Conservation (phyloP, 2,797 vertebrate species). For the Typhlichthys subterraneus region DNA sequence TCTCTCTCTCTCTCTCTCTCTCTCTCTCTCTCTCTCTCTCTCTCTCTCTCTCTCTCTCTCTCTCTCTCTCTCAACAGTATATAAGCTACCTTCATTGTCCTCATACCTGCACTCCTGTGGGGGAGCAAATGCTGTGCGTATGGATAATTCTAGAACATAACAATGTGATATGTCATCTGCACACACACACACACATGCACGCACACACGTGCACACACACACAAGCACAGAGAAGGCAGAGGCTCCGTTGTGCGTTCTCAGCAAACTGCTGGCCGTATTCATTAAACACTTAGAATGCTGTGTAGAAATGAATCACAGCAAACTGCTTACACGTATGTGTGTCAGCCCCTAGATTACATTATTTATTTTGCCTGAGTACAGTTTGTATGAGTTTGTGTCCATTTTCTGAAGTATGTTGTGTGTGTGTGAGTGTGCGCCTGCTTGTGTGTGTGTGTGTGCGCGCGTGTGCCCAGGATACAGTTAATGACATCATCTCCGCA, state of each 20-base stretch:
- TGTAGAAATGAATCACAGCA: conserved; percentile 68
- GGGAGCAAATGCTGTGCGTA: conserved; percentile 34
- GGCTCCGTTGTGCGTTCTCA: conserved; percentile 56
- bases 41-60: conserved; percentile 30
- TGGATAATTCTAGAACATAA: conserved; percentile 62
- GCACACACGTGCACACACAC: background rate
- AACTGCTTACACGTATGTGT: conserved; percentile 67
- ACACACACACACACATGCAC: conserved; percentile 18
- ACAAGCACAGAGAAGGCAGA: conserved; percentile 3
- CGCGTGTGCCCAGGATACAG: conserved; percentile 11
- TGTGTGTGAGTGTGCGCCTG: background rate
- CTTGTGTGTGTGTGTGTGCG: background rate
- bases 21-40: too few relatives aligned
- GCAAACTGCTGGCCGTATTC: conserved; percentile 61
- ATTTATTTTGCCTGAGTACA: background rate
- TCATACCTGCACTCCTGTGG: conserved; percentile 49
- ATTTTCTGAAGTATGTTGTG: background rate
- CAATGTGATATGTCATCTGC: conserved; percentile 63
- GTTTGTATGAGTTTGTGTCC: conserved; percentile 10
- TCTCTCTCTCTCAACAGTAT: conserved; percentile 2
- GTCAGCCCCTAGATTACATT: conserved; percentile 56
- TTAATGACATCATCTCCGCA: conserved; percentile 59
- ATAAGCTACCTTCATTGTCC: background rate
- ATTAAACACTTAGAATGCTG: conserved; percentile 61
- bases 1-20: too few relatives aligned